Conservation (phyloP, 35 echinoderm and acorn worm genomes). For the Patiria miniata region DNA sequence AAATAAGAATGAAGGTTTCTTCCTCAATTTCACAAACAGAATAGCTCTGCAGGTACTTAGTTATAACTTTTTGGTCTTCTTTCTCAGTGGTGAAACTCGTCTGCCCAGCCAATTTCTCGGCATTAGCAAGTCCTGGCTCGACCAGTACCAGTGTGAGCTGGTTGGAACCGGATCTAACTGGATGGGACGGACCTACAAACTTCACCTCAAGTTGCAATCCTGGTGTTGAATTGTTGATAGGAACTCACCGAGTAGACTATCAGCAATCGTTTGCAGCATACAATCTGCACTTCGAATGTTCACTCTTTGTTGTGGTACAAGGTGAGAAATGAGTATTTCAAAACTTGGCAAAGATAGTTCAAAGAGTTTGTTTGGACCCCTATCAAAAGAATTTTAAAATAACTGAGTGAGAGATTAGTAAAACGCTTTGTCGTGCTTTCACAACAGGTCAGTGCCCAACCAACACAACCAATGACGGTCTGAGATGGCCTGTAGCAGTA, state of each 20-base stretch:
- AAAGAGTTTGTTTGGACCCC: too few relatives aligned
- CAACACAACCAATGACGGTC: too few relatives aligned
- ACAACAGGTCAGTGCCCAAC: too few relatives aligned
- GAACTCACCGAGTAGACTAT: not conserved
- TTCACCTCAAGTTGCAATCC: not conserved
- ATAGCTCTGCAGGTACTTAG: too few relatives aligned
- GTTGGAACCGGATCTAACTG: not conserved
- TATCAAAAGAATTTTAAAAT: too few relatives aligned
- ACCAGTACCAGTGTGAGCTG: not conserved
- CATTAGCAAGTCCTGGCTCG: not conserved
- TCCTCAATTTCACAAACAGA: too few relatives aligned
- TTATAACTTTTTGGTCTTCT: not conserved
- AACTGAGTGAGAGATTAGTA: too few relatives aligned
- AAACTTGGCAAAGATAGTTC: too few relatives aligned
- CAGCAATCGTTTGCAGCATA: not conserved
- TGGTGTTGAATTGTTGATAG: not conserved
- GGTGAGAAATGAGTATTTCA: too few relatives aligned
- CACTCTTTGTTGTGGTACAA: not conserved
- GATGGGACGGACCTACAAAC: not conserved
- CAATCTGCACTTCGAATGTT: not conserved
- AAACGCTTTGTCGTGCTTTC: too few relatives aligned
- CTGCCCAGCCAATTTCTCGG: not conserved
- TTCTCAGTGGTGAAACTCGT: not conserved
- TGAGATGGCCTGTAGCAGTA: too few relatives aligned
- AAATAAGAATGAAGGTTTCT: too few relatives aligned